Conservation (phyloP, 2,113 vertebrate genomes). For the Camelus bactrianus region DNA sequence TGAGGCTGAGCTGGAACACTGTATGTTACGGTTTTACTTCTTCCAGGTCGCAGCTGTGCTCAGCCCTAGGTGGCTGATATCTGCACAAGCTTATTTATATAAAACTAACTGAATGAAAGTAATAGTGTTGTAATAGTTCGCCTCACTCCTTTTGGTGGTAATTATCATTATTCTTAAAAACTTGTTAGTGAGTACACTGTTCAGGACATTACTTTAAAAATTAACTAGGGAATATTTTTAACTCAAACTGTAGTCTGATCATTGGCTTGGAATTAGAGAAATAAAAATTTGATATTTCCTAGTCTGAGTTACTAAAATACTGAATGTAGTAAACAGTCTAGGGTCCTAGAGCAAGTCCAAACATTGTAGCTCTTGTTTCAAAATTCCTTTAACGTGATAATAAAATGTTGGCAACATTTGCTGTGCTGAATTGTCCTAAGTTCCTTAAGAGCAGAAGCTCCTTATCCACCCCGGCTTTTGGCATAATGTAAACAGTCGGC, state of each 20-base stretch:
- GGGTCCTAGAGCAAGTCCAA: not conserved
- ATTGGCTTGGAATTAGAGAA: not conserved
- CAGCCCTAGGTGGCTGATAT: not conserved
- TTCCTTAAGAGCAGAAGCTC: not conserved
- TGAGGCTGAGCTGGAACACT: not conserved
- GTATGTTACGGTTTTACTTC: not conserved
- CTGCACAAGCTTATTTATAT: not conserved
- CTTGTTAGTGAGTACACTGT: not conserved
- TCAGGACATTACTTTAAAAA: slow-evolving; percentile 41
- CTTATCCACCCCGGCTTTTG: not conserved
- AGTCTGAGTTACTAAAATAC: not conserved
- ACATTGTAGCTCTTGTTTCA: not conserved
- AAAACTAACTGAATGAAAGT: slow-evolving; percentile 1
- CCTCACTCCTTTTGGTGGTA: not conserved
- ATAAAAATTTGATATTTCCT: slow-evolving; percentile 10
- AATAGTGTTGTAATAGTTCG: not conserved
- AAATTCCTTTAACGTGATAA: not conserved
- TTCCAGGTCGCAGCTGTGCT: not conserved
- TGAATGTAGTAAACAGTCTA: not conserved
- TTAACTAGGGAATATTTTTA: slow-evolving; percentile 24
- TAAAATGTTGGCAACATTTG: not conserved
- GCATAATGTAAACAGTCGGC: not conserved
- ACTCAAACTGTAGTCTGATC: not conserved
- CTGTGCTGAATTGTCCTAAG: not conserved
- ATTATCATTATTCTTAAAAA: slow-evolving; percentile 25